These are phyloP conservation scores for Bos javanicus DNA, from an alignment of 2,113 vertebrate genomes.

Conservation along the genomic window DNA sequence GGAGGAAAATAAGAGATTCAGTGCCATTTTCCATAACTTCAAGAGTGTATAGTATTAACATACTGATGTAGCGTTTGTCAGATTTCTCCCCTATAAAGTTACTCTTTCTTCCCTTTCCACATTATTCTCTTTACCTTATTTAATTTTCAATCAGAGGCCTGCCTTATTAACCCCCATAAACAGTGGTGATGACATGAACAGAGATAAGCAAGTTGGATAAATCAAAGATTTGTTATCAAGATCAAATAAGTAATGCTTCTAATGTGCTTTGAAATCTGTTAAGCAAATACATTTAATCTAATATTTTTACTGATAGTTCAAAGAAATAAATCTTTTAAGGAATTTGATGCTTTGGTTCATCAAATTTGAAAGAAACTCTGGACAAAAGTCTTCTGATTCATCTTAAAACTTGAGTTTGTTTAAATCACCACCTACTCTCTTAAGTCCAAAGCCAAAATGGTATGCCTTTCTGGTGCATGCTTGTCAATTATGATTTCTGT, in stretches of 20 bases:
- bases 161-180: not conserved
- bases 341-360: not conserved
- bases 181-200: not conserved
- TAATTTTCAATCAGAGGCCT: not conserved
- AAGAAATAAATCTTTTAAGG: not conserved
- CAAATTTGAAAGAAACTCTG: not conserved
- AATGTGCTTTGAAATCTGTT: not conserved
- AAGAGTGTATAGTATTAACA: not conserved
- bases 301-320: not conserved
- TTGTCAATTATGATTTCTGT: not conserved
- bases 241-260: not conserved
- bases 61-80: not conserved
- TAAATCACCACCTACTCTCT: not conserved
- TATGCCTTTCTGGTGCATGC: not conserved
- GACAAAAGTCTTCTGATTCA: not conserved
- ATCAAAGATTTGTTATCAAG: not conserved
- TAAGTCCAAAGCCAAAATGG: not conserved
- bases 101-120: not conserved
- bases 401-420: not conserved
- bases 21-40: not conserved
- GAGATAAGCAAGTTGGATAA: not conserved
- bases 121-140: not conserved
- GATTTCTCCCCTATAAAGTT: not conserved
- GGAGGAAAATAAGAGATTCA: not conserved
- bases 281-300: not conserved